Conservation (phyloP, 2,113 vertebrate genomes). For the Lepus timidus region DNA sequence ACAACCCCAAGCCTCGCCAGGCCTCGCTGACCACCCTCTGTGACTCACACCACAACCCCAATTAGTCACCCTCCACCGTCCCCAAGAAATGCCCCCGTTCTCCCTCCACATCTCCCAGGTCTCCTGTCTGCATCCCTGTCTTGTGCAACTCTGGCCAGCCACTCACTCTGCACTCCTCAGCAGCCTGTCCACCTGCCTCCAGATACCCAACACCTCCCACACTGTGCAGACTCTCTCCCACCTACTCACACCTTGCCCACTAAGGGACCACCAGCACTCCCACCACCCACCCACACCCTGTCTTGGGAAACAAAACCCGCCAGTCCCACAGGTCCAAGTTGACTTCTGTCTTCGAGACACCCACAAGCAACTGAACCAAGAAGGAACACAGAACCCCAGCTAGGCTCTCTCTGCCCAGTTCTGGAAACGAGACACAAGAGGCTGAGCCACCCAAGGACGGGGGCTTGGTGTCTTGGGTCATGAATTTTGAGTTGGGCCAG, state of each 20-base stretch:
- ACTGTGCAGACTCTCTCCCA: background rate
- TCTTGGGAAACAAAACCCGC: slow-evolving; percentile 14
- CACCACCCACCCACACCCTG: background rate
- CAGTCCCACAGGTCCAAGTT: background rate
- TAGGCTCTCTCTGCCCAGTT: background rate
- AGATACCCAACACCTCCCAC: background rate
- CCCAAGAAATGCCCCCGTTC: background rate
- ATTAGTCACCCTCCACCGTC: background rate
- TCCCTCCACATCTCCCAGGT: background rate
- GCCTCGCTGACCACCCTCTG: background rate
- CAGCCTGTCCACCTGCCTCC: background rate
- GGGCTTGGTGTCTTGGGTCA: background rate
- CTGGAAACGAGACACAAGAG: background rate
- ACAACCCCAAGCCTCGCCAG: background rate
- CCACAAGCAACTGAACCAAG: background rate
- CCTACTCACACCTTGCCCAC: background rate
- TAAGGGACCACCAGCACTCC: background rate
- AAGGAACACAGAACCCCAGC: background rate
- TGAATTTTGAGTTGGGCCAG: background rate
- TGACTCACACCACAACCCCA: background rate
- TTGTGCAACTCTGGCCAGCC: background rate
- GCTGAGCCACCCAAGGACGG: background rate
- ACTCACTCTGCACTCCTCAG: background rate
- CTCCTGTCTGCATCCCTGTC: background rate
- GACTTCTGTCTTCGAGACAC: background rate